Conservation (phyloP, 2,113 vertebrate species). For the Spermophilus dauricus region DNA sequence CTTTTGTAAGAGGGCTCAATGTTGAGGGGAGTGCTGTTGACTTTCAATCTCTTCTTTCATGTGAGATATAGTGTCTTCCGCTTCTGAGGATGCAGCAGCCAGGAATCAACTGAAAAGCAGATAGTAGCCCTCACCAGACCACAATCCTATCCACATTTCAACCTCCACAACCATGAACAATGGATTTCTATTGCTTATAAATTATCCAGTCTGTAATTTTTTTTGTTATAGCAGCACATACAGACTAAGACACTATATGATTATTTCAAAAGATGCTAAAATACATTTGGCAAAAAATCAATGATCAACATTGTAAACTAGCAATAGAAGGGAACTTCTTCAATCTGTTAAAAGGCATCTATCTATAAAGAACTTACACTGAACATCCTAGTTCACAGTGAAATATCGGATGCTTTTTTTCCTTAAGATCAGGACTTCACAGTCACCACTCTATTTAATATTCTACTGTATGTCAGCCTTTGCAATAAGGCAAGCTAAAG, state of each 20-base stretch:
- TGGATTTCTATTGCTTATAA: background rate
- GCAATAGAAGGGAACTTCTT: background rate
- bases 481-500: slow-evolving; percentile 14
- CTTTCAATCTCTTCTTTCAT: background rate
- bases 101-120: background rate
- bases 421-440: background rate
- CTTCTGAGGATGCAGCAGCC: background rate
- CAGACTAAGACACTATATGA: background rate
- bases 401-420: background rate
- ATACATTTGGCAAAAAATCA: background rate
- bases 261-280: slow-evolving; percentile 17
- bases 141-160: background rate
- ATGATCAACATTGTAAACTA: background rate
- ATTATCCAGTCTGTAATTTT: background rate
- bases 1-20: background rate
- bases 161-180: background rate
- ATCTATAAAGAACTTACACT: background rate
- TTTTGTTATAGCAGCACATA: background rate
- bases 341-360: background rate
- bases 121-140: background rate
- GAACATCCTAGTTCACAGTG: background rate
- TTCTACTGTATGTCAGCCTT: background rate
- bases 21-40: background rate
- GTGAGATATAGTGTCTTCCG: no score
- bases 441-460: background rate